Percentiles rank a stretch among this genome's conserved stretches.
These are phyloP conservation scores for Lasiurus cinereus DNA, from an alignment of 2,113 vertebrate species.

Conservation along the genomic window DNA sequence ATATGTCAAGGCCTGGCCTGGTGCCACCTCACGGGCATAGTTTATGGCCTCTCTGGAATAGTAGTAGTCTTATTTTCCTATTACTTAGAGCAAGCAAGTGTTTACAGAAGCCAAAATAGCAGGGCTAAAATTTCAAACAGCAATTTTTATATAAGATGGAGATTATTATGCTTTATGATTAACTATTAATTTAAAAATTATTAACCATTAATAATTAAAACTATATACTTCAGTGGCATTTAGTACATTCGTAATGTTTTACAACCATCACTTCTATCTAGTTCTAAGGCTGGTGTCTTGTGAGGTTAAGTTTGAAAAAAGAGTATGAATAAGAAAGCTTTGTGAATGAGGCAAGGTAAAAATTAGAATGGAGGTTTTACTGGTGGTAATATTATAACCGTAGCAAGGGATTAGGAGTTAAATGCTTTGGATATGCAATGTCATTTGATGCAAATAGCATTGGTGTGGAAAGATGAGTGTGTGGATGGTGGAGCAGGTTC, in stretches of 20 bases:
- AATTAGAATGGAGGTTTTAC: background rate
- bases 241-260: background rate
- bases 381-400: background rate
- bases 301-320: background rate
- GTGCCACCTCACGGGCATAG: no score
- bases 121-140: no score
- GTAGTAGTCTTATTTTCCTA: no score
- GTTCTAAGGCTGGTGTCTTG: background rate
- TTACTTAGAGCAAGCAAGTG: no score
- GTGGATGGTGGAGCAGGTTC: background rate
- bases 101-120: no score
- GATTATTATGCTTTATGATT: no score
- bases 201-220: background rate
- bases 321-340: background rate
- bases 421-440: background rate
- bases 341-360: background rate
- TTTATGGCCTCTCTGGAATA: no score
- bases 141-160: no score
- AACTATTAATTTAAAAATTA: background rate
- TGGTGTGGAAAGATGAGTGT: background rate
- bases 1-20: no score
- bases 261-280: background rate
- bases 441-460: conserved; percentile 11
- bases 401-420: background rate
- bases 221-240: background rate